Evolutionary conservation across 2,797 vertebrate species (phyloP).

Genomic region (Clarias platycephalus): DNA sequence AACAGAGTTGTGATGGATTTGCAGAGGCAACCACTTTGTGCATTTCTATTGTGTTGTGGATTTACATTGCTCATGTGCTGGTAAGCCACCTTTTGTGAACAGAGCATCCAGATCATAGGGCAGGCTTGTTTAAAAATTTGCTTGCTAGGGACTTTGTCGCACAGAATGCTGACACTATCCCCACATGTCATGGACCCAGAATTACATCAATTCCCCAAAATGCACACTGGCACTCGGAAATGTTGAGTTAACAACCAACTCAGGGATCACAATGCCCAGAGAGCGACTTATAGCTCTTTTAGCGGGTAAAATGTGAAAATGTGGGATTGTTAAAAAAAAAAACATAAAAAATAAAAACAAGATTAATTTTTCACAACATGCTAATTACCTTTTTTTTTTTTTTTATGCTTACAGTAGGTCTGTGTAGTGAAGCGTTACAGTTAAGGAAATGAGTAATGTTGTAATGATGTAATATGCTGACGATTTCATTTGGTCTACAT

Average conservation of each 20-base stretch:
- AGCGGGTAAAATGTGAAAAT: not conserved
- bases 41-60: conserved; percentile 63
- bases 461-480: not conserved
- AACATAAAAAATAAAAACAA: too few relatives aligned
- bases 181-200: conserved; percentile 56
- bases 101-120: conserved; percentile 65
- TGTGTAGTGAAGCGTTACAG: not conserved
- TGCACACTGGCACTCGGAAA: not conserved
- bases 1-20: conserved; percentile 8
- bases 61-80: conserved; percentile 59
- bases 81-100: conserved; percentile 71
- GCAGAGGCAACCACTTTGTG: conserved; percentile 52
- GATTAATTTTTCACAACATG: not conserved
- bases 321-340: not conserved
- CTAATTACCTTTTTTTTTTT: not conserved
- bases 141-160: conserved; percentile 69
- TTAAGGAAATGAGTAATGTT: not conserved
- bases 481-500: not conserved
- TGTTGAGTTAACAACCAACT: conserved; percentile 31
- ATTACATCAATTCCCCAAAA: conserved; percentile 14
- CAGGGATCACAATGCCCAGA: not conserved
- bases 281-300: not conserved
- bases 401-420: not conserved
- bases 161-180: conserved; percentile 74
- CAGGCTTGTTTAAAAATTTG: conserved; percentile 65